Evolutionary conservation across 2,113 vertebrate species (phyloP).

Genomic region (Cyanistes caeruleus): DNA sequence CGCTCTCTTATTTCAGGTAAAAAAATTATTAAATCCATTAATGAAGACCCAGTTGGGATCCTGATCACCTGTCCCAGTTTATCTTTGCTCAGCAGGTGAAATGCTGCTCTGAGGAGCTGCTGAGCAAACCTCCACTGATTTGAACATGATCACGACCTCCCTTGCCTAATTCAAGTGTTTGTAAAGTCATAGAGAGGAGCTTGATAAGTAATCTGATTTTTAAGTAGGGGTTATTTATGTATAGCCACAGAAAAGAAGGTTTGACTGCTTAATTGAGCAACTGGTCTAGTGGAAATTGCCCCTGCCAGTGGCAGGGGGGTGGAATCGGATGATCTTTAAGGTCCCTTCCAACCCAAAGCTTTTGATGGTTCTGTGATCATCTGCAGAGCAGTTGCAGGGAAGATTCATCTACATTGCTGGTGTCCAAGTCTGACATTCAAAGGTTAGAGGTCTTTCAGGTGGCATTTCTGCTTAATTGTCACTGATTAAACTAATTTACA

Average conservation of each 20-base stretch:
- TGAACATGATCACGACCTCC: rapidly evolving
- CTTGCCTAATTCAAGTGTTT: neutral
- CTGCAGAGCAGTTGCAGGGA: neutral
- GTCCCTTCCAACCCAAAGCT: neutral
- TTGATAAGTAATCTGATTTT: neutral
- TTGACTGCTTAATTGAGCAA: neutral
- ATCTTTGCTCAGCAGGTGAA: neutral
- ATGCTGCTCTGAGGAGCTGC: neutral
- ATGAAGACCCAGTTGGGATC: rapidly evolving
- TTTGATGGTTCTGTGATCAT: neutral
- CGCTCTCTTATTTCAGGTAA: neutral
- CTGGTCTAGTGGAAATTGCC: neutral
- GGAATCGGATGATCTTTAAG: neutral
- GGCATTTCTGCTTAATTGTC: neutral
- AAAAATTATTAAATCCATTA: neutral
- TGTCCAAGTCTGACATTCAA: neutral
- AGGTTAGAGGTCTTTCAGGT: neutral
- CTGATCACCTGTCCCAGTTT: neutral
- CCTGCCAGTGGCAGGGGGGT: neutral
- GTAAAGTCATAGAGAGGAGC: neutral
- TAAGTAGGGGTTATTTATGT: neutral
- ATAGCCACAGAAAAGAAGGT: neutral
- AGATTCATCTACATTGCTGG: neutral
- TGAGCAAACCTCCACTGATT: neutral
- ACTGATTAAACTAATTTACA: neutral